Base-by-base conservation (phyloP, 2,113 vertebrate genomes). In the Limanda limanda region DNA sequence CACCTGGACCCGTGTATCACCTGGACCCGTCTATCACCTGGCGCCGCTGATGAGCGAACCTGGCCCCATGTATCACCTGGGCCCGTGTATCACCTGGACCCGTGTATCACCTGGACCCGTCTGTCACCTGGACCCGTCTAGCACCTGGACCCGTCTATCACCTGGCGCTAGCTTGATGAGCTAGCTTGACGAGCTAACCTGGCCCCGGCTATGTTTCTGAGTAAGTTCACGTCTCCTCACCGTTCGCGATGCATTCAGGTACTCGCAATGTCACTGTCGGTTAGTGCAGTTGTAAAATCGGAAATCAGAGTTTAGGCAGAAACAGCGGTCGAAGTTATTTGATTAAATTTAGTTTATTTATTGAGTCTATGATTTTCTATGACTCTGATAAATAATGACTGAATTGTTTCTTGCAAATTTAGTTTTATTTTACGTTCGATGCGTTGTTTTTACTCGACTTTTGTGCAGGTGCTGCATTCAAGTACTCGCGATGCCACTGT, bases 211-310 rank as follows among this genome's bases (percentile, higher is more conserved):
- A 7, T 35, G 48, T 42, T 3, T 64, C 9, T 9, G 9, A 21
- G 47, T 76, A 77, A 81, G 15, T 58, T 71, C 2, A 23, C 35
- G 14, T 27, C 62, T 52, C 55, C 25, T 4, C 25, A 27, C 0
- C 13, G 23, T 15, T 15, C 3, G 0, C 1, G 74, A 0, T 21
- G 67, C 79, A 20, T 88, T 78, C 54, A 79, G 1, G 57, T 47
- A 17, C 52, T 0, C 35, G 11, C 20, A 0, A 57, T 57, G 57
- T 52, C 12, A 9, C 0, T 35, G 15, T 37, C 23, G 23, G 0
- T 17, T 18, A 7, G 47, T 31, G 14, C 8, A 11, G 4, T 35
- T 57, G 1, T 63, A 21, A 55, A 78, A 65, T 71, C 17, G 35
- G 51, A 62, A 76, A 66, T 72, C 27, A 11, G 15, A 57, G 5